Conservation (phyloP, 2,797 vertebrate species). For the Chelon auratus region DNA sequence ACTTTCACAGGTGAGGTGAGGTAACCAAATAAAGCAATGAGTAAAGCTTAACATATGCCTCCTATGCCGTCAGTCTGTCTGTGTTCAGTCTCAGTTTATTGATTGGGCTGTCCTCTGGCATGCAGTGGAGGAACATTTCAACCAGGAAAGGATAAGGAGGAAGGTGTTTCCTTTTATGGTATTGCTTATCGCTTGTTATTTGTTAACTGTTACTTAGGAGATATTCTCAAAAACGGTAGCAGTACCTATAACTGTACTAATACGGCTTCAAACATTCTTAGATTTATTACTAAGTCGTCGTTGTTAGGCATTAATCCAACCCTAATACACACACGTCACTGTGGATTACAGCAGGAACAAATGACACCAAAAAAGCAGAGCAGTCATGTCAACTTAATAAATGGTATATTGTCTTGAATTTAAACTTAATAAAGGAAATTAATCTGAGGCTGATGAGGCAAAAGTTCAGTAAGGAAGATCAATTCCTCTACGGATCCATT, state of each 20-base stretch:
- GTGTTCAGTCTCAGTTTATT: conserved; percentile 1
- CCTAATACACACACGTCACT: neutral
- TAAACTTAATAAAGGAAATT: neutral
- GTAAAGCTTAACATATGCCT: conserved; percentile 13
- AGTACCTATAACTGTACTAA: too few relatives aligned
- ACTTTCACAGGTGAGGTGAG: conserved; percentile 32
- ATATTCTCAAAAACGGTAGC: neutral
- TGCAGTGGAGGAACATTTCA: too few relatives aligned
- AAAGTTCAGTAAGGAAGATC: too few relatives aligned
- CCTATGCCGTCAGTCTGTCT: neutral
- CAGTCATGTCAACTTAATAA: neutral
- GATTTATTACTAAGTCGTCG: too few relatives aligned
- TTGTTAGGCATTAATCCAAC: neutral
- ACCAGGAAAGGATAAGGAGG: too few relatives aligned
- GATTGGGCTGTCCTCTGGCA: too few relatives aligned
- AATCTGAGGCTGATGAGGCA: too few relatives aligned
- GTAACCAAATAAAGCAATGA: conserved; percentile 12
- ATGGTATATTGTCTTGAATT: neutral
- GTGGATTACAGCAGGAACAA: neutral
- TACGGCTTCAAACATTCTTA: too few relatives aligned
- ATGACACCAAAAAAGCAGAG: neutral
- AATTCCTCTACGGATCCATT: too few relatives aligned
- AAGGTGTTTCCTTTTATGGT: neutral
- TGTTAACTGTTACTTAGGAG: neutral
- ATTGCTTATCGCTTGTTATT: too few relatives aligned